Evolutionary conservation across 2,888 invertebrate genomes (phyloP), one percentile per base, ranked within the genome.

Genomic region (Caenorhabditis panamensis): DNA sequence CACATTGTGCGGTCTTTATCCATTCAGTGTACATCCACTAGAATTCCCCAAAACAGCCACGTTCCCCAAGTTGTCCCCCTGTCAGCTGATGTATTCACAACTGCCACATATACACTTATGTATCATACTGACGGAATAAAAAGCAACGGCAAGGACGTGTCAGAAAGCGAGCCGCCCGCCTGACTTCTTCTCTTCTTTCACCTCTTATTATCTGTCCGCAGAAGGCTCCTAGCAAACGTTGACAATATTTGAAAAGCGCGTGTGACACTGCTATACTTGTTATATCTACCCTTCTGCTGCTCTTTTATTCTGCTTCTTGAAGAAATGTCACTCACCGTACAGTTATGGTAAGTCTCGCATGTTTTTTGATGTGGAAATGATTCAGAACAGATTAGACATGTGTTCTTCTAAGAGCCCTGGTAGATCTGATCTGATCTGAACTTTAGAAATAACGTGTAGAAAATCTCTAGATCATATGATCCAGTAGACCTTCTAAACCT

Each of bases 111-210:
- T 75, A 75, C 66, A 75, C 75, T 75, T 66, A 75, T 75, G 61
- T 75, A 75, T 75, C 75, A 75, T 75, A 64, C 63, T 77, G 77
- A 68, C 76, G 61, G 68, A 76, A 64, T 59, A 78, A 66, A 58
- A 69, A 77, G 69, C 20, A 24, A 41, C 47, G 68, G 69, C 22
- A 26, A 41, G 28, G 59, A 61, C 68, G 62, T 76, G 68, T 56
- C 68, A 54, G 62, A 22, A 37, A 18, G 28, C 9, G n/a, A 67
- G 49, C n/a, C 20, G 51, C 2, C 11, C 13, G 75, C 75, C 75
- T 75, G 75, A 75, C 75, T 68, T 56, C 67, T 73, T 72, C 77
- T 68, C 59, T 49, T 78, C 77, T 78, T 78, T 78, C 77, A 78
- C 77, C 77, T 78, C 77, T 71, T 78, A 78, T 78, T 78, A 78